These are phyloP conservation scores for Eurosta solidaginis DNA, from an alignment of 1,140 invertebrate genomes.

Conservation along the genomic window DNA sequence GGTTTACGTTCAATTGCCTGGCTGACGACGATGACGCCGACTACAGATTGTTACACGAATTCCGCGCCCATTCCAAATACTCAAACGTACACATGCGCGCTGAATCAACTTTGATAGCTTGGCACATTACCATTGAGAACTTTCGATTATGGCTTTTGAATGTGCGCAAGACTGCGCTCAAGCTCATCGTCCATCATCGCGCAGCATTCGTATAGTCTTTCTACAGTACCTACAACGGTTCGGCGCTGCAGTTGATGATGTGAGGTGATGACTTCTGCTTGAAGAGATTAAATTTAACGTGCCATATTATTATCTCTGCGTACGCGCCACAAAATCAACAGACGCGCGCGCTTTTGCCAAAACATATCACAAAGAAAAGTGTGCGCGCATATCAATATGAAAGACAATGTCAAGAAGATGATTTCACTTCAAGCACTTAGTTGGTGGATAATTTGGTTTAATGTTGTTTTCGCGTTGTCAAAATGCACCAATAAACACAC, in stretches of 20 bases:
- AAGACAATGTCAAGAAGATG: slow-evolving; percentile 2
- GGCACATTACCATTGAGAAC: background rate
- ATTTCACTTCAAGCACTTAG: background rate
- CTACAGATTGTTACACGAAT: too few species aligned
- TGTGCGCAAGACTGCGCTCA: background rate
- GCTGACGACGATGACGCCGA: too few species aligned
- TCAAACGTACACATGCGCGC: background rate
- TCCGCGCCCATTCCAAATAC: background rate
- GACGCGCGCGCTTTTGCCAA: too few species aligned
- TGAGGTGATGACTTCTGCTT: slow-evolving; percentile 21
- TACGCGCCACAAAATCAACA: slow-evolving; percentile 21
- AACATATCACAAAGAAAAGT: too few species aligned
- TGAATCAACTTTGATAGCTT: background rate
- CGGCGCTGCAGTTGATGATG: background rate
- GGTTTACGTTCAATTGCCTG: background rate
- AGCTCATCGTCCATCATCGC: slow-evolving; percentile 9
- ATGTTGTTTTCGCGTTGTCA: background rate
- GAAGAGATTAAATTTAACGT: slow-evolving; percentile 27
- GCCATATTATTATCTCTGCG: slow-evolving; percentile 23
- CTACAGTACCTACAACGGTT: too few species aligned
- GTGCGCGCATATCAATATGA: background rate
- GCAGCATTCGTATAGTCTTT: background rate
- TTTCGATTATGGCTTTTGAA: slow-evolving; percentile 11
- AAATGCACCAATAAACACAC: background rate
- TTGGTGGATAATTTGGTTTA: slow-evolving; percentile 17